These are phyloP conservation scores for Pelodiscus sinensis DNA, from an alignment of 2,113 vertebrate species.

Conservation along the genomic window DNA sequence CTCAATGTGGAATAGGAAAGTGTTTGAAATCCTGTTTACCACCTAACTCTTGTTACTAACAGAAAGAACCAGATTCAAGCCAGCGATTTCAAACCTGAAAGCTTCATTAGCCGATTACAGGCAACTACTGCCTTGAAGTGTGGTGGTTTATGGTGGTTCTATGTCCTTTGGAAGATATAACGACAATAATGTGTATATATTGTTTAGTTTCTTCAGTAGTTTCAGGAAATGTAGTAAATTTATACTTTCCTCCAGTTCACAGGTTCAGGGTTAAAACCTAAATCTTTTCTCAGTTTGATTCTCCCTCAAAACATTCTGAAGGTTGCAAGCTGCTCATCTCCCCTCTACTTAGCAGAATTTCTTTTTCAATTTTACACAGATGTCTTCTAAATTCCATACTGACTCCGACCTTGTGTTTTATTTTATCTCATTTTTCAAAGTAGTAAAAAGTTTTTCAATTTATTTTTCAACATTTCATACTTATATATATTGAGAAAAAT, in stretches of 20 bases:
- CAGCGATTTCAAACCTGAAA: background rate
- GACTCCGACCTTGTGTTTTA: background rate
- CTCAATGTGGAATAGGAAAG: background rate
- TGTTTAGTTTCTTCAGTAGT: background rate
- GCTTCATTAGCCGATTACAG: background rate
- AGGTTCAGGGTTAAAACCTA: background rate
- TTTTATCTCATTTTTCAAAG: background rate
- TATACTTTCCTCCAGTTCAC: background rate
- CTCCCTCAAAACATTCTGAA: background rate
- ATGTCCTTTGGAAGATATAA: background rate
- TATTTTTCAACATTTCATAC: background rate
- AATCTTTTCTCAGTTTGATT: background rate
- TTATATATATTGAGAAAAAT: fast-evolving
- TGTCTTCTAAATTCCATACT: background rate
- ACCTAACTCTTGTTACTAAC: background rate
- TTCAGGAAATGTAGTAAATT: background rate
- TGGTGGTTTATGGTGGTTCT: background rate
- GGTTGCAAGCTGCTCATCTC: background rate
- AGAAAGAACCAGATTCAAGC: background rate
- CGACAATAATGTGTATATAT: background rate
- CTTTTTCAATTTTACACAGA: background rate
- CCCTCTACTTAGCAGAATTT: background rate
- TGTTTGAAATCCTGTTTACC: background rate
- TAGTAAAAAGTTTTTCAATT: background rate
- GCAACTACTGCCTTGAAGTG: background rate